These are phyloP conservation scores for Lumbricus terrestris DNA, from an alignment of 2,888 invertebrate species.

Conservation along the genomic window DNA sequence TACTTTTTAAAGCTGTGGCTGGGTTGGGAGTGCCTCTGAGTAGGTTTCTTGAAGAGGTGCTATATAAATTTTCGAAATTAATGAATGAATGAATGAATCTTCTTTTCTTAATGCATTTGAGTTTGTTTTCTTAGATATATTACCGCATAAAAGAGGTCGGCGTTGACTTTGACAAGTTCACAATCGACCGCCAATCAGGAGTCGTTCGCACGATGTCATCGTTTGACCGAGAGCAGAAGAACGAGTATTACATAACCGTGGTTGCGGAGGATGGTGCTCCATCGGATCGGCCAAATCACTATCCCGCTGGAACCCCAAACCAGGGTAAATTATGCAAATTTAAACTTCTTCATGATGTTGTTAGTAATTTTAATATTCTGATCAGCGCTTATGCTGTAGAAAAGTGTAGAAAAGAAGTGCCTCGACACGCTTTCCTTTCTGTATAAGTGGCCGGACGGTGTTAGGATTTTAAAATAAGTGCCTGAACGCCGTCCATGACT, in stretches of 20 bases:
- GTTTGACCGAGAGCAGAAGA: slow-evolving; percentile 92
- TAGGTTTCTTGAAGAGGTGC: no score
- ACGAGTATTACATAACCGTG: slow-evolving; percentile 94
- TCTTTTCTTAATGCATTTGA: neutral
- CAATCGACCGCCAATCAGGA: slow-evolving; percentile 91
- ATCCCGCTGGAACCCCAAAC: slow-evolving; percentile 83
- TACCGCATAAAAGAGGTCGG: slow-evolving; percentile 37
- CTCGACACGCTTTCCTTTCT: no score
- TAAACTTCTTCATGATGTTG: neutral
- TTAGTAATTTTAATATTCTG: neutral
- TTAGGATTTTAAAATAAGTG: no score
- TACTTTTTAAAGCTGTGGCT: no score
- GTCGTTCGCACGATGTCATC: slow-evolving; percentile 88
- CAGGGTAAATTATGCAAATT: slow-evolving; percentile 70
- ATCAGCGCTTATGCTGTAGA: no score
- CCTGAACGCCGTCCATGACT: no score
- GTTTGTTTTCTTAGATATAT: slow-evolving; percentile 30
- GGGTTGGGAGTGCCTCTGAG: no score
- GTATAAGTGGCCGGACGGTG: no score
- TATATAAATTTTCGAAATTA: no score
- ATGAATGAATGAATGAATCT: no score
- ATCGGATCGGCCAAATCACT: slow-evolving; percentile 83
- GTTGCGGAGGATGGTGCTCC: slow-evolving; percentile 93
- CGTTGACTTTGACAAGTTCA: slow-evolving; percentile 65
- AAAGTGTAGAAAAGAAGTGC: no score